Percentiles rank a stretch among this genome's conserved stretches.
phyloP scores from a whole-genome alignment of 2,888 invertebrate species.

The Tetheella fluctuosa region DNA sequence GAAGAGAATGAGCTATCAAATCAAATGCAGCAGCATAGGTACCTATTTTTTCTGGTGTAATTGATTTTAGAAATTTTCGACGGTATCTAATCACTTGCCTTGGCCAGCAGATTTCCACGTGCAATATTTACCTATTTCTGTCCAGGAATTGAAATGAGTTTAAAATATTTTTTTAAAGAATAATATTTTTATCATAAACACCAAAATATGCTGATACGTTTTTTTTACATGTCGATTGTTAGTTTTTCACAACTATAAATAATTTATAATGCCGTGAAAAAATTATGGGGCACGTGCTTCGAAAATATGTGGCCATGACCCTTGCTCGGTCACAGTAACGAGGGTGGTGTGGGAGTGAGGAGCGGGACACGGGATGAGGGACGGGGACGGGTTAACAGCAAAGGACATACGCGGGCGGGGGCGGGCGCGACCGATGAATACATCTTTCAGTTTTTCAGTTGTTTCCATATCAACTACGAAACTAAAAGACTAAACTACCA shows the following conservation, averaged over 20 bases:
- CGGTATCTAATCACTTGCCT: no score
- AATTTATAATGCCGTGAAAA: slow-evolving; percentile 25
- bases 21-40: no score
- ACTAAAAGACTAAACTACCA: slow-evolving; percentile 30
- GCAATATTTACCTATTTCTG: no score
- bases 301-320: slow-evolving; percentile 78
- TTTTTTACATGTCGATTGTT: background rate
- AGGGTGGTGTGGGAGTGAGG: slow-evolving; percentile 44
- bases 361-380: slow-evolving; percentile 31
- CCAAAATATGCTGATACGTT: background rate
- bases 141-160: no score
- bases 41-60: no score
- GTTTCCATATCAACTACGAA: slow-evolving; percentile 40
- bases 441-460: slow-evolving; percentile 43
- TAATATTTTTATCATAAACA: background rate
- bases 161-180: no score
- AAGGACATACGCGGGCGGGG: slow-evolving; percentile 45
- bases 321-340: slow-evolving; percentile 64
- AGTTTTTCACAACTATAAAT: background rate
- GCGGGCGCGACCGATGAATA: slow-evolving; percentile 30
- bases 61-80: no score
- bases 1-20: no score
- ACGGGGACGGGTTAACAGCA: slow-evolving; percentile 54
- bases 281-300: slow-evolving; percentile 56
- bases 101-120: no score